A percentile compares a stretch with the other conserved stretches of the same genome.
phyloP scores from a whole-genome alignment of 2,113 vertebrate genomes.

The Plestiodon gilberti region DNA sequence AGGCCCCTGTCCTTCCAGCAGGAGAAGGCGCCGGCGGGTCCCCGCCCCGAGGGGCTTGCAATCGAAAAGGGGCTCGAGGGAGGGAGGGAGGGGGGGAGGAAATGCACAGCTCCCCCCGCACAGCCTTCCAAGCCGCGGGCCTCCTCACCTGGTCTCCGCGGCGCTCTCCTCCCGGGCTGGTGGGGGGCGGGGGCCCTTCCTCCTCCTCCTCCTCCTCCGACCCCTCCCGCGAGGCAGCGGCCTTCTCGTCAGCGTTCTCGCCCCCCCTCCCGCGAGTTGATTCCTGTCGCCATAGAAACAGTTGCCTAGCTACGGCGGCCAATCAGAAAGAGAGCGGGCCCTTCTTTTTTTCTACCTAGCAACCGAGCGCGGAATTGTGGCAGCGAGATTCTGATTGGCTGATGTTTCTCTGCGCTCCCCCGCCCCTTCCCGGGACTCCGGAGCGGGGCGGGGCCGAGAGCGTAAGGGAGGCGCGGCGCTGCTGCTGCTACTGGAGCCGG shows the following conservation, averaged over 20 bases:
- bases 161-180: background rate
- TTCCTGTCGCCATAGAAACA: constrained; percentile 39
- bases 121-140: too few species aligned
- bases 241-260: too few species aligned
- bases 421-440: background rate
- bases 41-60: too few species aligned
- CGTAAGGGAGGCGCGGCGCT: background rate
- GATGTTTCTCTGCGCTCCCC: background rate
- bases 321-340: background rate
- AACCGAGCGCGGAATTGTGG: background rate
- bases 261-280: background rate
- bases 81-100: too few species aligned
- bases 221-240: background rate
- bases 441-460: background rate
- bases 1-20: too few species aligned
- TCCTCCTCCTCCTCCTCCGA: background rate
- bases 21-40: too few species aligned
- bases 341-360: constrained; percentile 41
- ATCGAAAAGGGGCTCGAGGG: too few species aligned
- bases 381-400: constrained; percentile 17
- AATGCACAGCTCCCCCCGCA: too few species aligned
- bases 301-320: constrained; percentile 1
- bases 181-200: background rate
- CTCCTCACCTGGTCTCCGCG: too few species aligned
- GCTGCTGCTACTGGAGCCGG: background rate